These are phyloP conservation scores for Sarcophaga carnaria DNA, from an alignment of 2,888 invertebrate genomes.

Conservation along the genomic window DNA sequence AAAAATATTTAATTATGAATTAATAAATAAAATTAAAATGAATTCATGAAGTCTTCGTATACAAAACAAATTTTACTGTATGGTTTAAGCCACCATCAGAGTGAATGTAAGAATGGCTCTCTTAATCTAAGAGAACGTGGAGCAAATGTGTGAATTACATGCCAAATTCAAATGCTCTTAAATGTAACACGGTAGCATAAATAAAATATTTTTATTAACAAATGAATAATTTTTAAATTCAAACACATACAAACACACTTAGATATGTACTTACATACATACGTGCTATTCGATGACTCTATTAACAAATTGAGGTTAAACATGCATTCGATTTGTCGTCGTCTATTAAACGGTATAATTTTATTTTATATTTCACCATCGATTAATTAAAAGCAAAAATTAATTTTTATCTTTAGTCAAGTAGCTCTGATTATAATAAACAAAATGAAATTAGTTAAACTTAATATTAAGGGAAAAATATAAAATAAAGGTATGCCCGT, in stretches of 20 bases:
- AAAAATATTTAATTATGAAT: neutral
- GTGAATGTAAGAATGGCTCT: neutral
- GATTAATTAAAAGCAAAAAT: neutral
- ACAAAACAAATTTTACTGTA: neutral
- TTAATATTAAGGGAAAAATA: no score
- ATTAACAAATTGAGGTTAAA: slow-evolving; percentile 41
- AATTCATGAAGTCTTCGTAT: no score
- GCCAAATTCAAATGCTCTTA: no score
- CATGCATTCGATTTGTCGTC: slow-evolving; percentile 13
- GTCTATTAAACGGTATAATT: slow-evolving; percentile 25
- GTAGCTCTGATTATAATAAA: no score
- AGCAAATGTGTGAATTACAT: no score
- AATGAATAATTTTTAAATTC: neutral
- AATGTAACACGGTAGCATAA: no score
- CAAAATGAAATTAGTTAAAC: no score
- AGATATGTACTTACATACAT: neutral
- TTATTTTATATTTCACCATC: slow-evolving; percentile 17
- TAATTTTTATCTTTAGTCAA: no score
- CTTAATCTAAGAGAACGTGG: neutral
- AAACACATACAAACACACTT: neutral
- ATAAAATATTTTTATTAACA: neutral
- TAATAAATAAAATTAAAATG: neutral
- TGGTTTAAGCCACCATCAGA: neutral
- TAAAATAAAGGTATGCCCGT: no score
- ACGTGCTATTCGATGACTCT: neutral